These are phyloP conservation scores for Leucopsar rothschildi DNA, from an alignment of 2,113 vertebrate genomes.

Conservation along the genomic window DNA sequence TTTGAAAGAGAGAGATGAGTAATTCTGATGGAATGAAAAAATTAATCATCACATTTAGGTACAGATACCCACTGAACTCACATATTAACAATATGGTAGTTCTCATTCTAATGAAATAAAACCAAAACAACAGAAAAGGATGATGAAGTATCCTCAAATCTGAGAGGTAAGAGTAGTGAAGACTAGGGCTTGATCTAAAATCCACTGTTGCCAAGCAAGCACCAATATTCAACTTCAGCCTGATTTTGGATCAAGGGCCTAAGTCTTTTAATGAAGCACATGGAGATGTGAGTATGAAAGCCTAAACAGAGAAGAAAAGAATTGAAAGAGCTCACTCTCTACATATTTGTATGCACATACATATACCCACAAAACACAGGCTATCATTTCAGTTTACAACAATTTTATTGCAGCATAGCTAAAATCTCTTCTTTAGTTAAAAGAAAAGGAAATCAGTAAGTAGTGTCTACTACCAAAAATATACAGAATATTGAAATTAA, in stretches of 20 bases:
- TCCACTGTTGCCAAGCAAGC: not conserved
- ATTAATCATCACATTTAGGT: not conserved
- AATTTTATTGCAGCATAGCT: not conserved
- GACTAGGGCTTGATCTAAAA: conserved; percentile 55
- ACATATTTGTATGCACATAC: not conserved
- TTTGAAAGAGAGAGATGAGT: conserved; percentile 20
- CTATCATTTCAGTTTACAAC: not conserved
- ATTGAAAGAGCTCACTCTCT: conserved; percentile 45
- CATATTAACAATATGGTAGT: conserved; percentile 63
- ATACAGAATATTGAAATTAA: not conserved
- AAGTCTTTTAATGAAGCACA: conserved; percentile 3
- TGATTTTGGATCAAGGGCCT: conserved; percentile 41
- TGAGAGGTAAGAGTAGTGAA: not conserved
- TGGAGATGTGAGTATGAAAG: conserved; percentile 10
- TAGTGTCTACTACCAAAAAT: not conserved
- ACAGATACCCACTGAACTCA: conserved; percentile 24
- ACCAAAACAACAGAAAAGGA: not conserved
- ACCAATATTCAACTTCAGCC: not conserved
- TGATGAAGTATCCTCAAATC: not conserved
- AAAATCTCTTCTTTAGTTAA: not conserved
- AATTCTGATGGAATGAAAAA: conserved; percentile 12
- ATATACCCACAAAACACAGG: conserved; percentile 19
- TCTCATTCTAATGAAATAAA: conserved; percentile 29
- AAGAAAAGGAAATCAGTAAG: not conserved
- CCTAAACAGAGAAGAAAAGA: conserved; percentile 54